Evolutionary conservation across 1,140 invertebrate genomes (phyloP).

Genomic region (Penaeus japonicus): DNA sequence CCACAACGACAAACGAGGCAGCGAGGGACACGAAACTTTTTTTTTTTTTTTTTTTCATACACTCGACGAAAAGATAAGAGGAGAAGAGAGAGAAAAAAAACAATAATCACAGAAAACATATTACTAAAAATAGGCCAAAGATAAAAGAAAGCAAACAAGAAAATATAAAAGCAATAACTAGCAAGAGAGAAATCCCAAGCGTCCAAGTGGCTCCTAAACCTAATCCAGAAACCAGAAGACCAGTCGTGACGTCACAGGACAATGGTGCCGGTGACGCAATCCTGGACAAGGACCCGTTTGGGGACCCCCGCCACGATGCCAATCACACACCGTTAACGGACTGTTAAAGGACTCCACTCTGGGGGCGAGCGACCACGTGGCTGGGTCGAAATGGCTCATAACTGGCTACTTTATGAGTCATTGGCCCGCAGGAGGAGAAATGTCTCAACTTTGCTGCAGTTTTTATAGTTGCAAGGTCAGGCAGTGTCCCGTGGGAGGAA

Average conservation of each 20-base stretch:
- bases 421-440: conserved; percentile 38
- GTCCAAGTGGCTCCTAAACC: too few relatives aligned
- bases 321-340: neutral
- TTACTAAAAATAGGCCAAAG: neutral
- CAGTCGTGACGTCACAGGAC: too few relatives aligned
- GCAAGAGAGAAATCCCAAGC: too few relatives aligned
- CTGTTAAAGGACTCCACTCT: conserved; percentile 24
- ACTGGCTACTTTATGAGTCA: conserved; percentile 48
- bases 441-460: conserved; percentile 44
- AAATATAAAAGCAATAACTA: neutral
- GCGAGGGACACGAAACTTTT: too few relatives aligned
- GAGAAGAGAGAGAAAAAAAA: neutral
- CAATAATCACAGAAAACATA: neutral
- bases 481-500: neutral
- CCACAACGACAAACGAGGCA: too few relatives aligned
- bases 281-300: too few relatives aligned
- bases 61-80: too few relatives aligned
- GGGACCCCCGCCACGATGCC: too few relatives aligned
- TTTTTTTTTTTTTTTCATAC: too few relatives aligned
- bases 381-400: conserved; percentile 44
- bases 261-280: too few relatives aligned
- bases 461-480: conserved; percentile 47
- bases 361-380: conserved; percentile 18
- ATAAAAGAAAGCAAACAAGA: neutral
- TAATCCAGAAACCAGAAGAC: too few relatives aligned